phyloP scores from a whole-genome alignment of 1,140 invertebrate genomes.

The Drosophila repleta region DNA sequence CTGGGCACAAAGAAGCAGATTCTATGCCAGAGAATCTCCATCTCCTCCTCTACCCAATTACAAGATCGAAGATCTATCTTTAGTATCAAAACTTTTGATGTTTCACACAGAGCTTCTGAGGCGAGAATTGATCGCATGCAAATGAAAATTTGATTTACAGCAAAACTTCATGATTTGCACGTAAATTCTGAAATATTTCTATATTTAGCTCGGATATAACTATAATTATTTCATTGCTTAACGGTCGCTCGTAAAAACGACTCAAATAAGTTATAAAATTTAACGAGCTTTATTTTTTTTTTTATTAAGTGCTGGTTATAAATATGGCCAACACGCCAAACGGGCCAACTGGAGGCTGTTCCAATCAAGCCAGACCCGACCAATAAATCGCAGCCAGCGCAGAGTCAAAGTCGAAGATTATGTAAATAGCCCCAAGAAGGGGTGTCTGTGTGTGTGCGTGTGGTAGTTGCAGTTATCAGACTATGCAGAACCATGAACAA shows the following conservation, averaged over 20 bases:
- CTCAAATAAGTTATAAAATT: constrained; percentile 47
- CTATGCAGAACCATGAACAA: constrained; percentile 23
- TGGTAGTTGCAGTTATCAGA: constrained; percentile 17
- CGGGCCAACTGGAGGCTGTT: constrained; percentile 11
- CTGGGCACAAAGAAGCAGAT: too few species aligned
- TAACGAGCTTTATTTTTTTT: constrained; percentile 47
- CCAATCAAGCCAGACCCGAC: constrained; percentile 10
- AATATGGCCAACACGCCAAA: constrained; percentile 28
- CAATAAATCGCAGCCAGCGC: constrained; percentile 32
- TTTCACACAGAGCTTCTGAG: neutral
- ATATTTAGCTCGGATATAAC: neutral
- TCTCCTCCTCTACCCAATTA: neutral
- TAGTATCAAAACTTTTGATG: neutral
- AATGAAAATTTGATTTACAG: neutral
- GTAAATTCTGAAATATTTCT: neutral
- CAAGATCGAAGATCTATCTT: neutral
- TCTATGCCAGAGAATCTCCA: neutral
- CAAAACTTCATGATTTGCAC: neutral
- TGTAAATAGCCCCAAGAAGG: constrained; percentile 35
- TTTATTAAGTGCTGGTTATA: constrained; percentile 48
- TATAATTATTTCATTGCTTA: constrained; percentile 22
- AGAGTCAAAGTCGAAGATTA: constrained; percentile 30
- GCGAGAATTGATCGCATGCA: neutral
- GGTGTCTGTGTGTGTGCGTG: neutral
- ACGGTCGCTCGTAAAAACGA: constrained; percentile 6